Evolutionary conservation across 2,113 vertebrate genomes (phyloP), one percentile per base, ranked within the genome.

Genomic region (Gavialis gangeticus): DNA sequence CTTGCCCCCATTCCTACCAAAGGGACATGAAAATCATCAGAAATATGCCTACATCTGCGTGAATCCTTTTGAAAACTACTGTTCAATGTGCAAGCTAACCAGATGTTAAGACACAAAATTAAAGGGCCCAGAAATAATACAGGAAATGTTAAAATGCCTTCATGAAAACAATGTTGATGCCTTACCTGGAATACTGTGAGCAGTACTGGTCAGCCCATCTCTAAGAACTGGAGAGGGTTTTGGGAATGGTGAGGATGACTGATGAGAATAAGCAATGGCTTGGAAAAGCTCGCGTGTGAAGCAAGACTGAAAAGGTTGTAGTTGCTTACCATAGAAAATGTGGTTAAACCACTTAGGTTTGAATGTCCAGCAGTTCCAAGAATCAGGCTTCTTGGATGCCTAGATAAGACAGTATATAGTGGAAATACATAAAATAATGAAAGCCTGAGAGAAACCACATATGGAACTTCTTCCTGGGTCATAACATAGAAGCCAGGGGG

Each of bases 181-280:
- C 14, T 77, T 77, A 25, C 17, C 30, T 58, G 73, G 27, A 82
- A 82, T 79, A 78, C 4, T 3, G 4, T 73, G 28, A 28, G 12
- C 59, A 2, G 2, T 34, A 18, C 1, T 0, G 1, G n/a, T 21
- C 24, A 19, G 0, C 37, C 37, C 56, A n/a, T 55, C 10, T 84
- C 54, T 82, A n/a, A 93, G 64, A 89, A 78, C 1, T 21, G 55
- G 80, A 90, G 16, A 13, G 79, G 19, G 58, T 81, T 54, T 14
- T 54, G 57, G 8, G 46, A 46, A 46, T 3, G 7, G 46, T 46
- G 46, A 46, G 22, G 13, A 17, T 11, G 6, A 7, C 18, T 75
- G 28, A 84, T n/a, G 14, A n/a, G 18, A 73, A 59, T n/a, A 55
- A 89, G 12, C 17, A 88, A 93, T 82, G 59, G 21, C 18, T 82